Conservation (phyloP, 2,113 vertebrate species). For the human region GRCh38 chr1:158041001-158041500, state of each 20-base stretch:
- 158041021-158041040: neutral
- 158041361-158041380: neutral
- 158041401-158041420: neutral
- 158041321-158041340: neutral
- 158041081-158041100: neutral
- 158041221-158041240: neutral
- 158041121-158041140: neutral
- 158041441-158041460: neutral
- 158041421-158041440: neutral
- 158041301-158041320: fast-evolving
- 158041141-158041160: neutral
- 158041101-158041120: neutral
- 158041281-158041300: fast-evolving
- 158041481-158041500: neutral
- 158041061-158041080: neutral
- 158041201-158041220: neutral
- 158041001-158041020: neutral
- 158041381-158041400: neutral
- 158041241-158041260: neutral
- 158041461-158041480: neutral
- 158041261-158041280: fast-evolving
- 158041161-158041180: neutral
- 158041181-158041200: neutral
- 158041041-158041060: neutral
- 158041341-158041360: neutral